These are phyloP conservation scores for Gobionotothen gibberifrons DNA, from an alignment of 2,797 vertebrate species.

Conservation along the genomic window DNA sequence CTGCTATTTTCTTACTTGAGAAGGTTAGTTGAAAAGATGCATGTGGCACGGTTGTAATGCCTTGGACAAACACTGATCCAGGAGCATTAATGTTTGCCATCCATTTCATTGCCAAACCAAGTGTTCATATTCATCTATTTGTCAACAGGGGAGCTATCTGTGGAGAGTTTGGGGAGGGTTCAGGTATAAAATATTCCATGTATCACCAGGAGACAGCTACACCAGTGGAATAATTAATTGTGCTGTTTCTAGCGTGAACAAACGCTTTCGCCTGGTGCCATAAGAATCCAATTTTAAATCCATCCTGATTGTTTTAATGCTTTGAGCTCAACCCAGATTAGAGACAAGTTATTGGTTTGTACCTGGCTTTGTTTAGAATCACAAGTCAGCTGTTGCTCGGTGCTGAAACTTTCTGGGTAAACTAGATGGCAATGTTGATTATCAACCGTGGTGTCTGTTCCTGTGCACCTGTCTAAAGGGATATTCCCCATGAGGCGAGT, in stretches of 20 bases:
- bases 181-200: conserved; percentile 40
- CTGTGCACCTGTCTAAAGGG: conserved; percentile 54
- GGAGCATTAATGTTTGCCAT: conserved; percentile 59
- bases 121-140: conserved; percentile 49
- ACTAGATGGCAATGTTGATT: conserved; percentile 35
- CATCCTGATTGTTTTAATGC: conserved; percentile 7
- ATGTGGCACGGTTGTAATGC: conserved; percentile 35
- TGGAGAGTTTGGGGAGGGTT: conserved; percentile 18
- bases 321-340: conserved; percentile 32
- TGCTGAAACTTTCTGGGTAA: conserved; percentile 21
- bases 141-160: conserved; percentile 38
- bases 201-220: conserved; percentile 24
- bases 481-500: conserved; percentile 31
- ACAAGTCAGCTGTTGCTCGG: conserved; percentile 27
- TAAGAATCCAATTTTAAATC: conserved; percentile 37
- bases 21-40: conserved; percentile 44
- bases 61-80: conserved; percentile 39
- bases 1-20: conserved; percentile 11
- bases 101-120: conserved; percentile 50
- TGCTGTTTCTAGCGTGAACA: conserved; percentile 28
- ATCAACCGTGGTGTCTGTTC: conserved; percentile 27
- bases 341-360: conserved; percentile 24
- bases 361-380: conserved; percentile 19
- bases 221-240: conserved; percentile 35
- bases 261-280: conserved; percentile 22